These are phyloP conservation scores for Drosophila pseudotakahashii DNA, from an alignment of 2,888 invertebrate species.

Conservation along the genomic window DNA sequence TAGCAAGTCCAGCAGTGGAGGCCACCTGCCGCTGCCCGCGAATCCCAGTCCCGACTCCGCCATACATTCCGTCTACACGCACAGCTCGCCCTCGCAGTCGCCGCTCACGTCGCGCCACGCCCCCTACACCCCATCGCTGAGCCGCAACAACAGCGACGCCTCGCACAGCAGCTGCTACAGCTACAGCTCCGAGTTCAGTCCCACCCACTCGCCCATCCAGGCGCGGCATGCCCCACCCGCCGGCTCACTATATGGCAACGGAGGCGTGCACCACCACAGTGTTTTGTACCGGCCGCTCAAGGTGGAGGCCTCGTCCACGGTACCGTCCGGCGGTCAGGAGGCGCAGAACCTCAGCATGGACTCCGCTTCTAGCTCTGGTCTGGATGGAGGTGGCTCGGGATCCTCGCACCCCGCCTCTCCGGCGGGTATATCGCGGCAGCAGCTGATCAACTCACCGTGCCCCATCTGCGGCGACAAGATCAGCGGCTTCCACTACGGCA, in stretches of 20 bases:
- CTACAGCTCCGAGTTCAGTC: constrained; percentile 92
- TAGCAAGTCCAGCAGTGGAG: constrained; percentile 85
- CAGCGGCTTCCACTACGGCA: constrained; percentile 98
- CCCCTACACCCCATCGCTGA: constrained; percentile 92
- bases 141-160: constrained; percentile 95
- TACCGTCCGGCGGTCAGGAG: constrained; percentile 56
- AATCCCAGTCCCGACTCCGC: constrained; percentile 95
- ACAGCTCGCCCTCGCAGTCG: constrained; percentile 92
- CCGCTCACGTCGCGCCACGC: constrained; percentile 93
- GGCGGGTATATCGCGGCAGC: constrained; percentile 93
- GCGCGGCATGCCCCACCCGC: constrained; percentile 85
- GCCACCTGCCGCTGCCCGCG: constrained; percentile 87
- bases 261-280: constrained; percentile 84
- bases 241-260: constrained; percentile 64
- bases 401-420: constrained; percentile 84
- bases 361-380: constrained; percentile 32
- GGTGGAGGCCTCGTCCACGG: constrained; percentile 51
- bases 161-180: constrained; percentile 95
- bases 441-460: constrained; percentile 96
- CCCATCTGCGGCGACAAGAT: constrained; percentile 98
- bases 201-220: constrained; percentile 95
- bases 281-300: constrained; percentile 85
- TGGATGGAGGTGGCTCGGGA: constrained; percentile 42
- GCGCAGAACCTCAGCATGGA: constrained; percentile 81
- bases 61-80: constrained; percentile 93